phyloP scores from a whole-genome alignment of 2,888 invertebrate genomes.

The Palloptera scutellata region DNA sequence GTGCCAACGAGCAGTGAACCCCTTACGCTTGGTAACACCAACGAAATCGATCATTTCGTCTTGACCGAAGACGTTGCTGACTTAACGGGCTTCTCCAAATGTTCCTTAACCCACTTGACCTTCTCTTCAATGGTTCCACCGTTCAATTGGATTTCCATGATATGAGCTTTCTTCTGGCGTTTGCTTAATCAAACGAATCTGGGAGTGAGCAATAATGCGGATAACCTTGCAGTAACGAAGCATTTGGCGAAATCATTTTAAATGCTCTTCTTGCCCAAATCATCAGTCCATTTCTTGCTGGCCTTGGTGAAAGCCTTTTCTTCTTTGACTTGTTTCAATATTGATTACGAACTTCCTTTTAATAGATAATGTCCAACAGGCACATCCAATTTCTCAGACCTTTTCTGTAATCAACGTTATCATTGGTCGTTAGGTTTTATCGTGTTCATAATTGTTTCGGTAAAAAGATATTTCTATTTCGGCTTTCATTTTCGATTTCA shows the following conservation, averaged over 20 bases:
- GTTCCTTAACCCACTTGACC: constrained; percentile 95
- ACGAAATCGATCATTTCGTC: constrained; percentile 99
- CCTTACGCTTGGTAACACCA: constrained; percentile 99
- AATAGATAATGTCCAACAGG: too few species aligned
- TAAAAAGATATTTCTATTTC: too few species aligned
- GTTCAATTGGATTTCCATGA: constrained; percentile 99
- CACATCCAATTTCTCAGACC: too few species aligned
- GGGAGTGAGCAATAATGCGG: constrained; percentile 96
- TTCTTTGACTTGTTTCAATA: constrained; percentile 99
- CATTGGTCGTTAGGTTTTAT: too few species aligned
- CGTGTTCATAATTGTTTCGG: too few species aligned
- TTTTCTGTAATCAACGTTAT: too few species aligned
- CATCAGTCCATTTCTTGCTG: constrained; percentile 98
- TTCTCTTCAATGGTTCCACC: constrained; percentile 96
- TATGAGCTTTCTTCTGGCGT: constrained; percentile 99
- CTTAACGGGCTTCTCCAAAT: constrained; percentile 93
- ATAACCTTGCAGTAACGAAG: constrained; percentile 98
- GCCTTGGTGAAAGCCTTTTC: constrained; percentile 99
- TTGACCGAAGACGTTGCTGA: constrained; percentile 90
- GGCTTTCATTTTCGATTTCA: too few species aligned
- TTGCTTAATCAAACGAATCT: constrained; percentile 98
- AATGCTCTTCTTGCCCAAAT: constrained; percentile 94
- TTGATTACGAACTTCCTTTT: too few species aligned
- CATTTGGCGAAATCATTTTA: constrained; percentile 97
- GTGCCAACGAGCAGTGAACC: constrained; percentile 99